Evolutionary conservation across 2,113 vertebrate genomes (phyloP).

Genomic region (Oxyruncus cristatus): DNA sequence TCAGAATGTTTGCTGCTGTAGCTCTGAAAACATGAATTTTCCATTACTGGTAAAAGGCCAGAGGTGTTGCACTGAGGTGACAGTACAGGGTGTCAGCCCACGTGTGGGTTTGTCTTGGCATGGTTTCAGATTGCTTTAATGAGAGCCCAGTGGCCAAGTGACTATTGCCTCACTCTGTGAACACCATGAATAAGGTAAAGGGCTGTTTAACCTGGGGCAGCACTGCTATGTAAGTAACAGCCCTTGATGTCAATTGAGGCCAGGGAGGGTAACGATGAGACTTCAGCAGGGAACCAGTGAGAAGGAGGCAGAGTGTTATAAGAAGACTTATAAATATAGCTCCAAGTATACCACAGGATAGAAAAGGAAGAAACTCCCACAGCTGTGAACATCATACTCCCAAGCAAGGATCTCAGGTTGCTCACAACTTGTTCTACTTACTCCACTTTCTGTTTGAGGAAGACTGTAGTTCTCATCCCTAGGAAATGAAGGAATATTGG

Average conservation of each 20-base stretch:
- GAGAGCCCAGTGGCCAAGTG: neutral
- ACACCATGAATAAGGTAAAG: neutral
- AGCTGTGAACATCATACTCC: neutral
- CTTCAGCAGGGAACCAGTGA: neutral
- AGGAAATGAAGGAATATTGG: neutral
- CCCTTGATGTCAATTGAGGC: neutral
- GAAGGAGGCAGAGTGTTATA: neutral
- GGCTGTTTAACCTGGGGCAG: neutral
- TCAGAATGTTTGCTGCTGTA: neutral
- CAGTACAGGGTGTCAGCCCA: neutral
- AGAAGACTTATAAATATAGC: neutral
- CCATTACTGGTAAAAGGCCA: neutral
- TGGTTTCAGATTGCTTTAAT: accelerated
- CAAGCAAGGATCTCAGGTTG: neutral
- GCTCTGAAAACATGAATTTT: neutral
- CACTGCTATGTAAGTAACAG: neutral
- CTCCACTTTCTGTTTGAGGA: neutral
- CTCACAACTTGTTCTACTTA: neutral
- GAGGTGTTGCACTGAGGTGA: neutral
- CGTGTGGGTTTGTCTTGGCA: neutral
- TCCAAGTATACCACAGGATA: neutral
- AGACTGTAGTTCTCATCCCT: neutral
- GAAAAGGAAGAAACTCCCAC: constrained; percentile 26
- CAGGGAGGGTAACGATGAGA: neutral
- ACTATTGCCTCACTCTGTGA: neutral